Evolutionary conservation across 2,113 vertebrate genomes (phyloP).

Genomic region (Pampusana beccarii): DNA sequence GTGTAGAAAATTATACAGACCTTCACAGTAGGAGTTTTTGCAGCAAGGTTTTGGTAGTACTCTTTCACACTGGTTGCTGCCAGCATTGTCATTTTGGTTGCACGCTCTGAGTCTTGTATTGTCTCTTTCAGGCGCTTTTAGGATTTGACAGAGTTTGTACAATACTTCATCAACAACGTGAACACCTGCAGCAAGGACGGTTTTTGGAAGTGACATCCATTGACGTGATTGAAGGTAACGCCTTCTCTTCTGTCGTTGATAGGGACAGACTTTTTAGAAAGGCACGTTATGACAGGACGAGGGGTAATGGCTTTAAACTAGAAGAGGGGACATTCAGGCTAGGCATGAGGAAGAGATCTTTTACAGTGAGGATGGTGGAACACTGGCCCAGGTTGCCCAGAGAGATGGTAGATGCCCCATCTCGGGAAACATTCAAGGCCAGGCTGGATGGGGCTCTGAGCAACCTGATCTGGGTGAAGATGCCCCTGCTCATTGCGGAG

Average conservation of each 20-base stretch:
- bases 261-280: too few relatives aligned
- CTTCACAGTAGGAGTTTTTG: neutral
- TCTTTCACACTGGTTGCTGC: neutral
- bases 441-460: too few relatives aligned
- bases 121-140: conserved; percentile 41
- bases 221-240: conserved; percentile 68
- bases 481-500: too few relatives aligned
- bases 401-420: too few relatives aligned
- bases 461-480: too few relatives aligned
- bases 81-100: neutral
- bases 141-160: conserved; percentile 4
- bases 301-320: too few relatives aligned
- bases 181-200: neutral
- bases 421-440: too few relatives aligned
- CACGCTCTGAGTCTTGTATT: neutral
- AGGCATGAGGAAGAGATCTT: too few relatives aligned
- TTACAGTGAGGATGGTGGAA: too few relatives aligned
- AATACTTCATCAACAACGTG: neutral
- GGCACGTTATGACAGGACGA: too few relatives aligned
- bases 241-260: neutral
- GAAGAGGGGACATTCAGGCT: too few relatives aligned
- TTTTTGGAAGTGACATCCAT: neutral
- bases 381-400: too few relatives aligned
- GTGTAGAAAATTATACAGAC: neutral
- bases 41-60: neutral